Base-by-base conservation (phyloP, 2,113 vertebrate species). In the Paraplagusia blochii region DNA sequence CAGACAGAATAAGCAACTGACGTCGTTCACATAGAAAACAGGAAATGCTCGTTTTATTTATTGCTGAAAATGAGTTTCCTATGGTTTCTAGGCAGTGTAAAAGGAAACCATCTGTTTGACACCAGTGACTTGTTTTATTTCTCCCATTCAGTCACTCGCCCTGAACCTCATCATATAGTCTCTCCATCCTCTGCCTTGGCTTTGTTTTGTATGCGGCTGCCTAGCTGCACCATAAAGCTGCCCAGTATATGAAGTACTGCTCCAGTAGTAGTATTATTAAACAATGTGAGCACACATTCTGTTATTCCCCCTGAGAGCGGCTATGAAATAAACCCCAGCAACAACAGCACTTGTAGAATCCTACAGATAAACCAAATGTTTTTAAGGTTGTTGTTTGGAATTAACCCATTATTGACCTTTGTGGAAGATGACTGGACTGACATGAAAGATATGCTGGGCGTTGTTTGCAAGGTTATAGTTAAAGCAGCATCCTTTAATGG, bases 51-150 rank as follows among this genome's bases (percentile, higher is more conserved):
- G n/a, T n/a, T n/a, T n/a, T 4, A 29, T 29, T 29, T 29, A 29
- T 29, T 29, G 22, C 22, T 29, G 22, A 4, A 29, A 29, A 2
- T 6, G 2, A 29, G 22, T 2, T 6, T 29, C 22, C 22, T 29
- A 29, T 29, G 22, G 22, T 29, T 29, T 29, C 22, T 29, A 29
- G 22, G 22, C 22, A 29, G 22, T 29, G 6, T 2, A n/a, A 6
- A 29, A 29, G 22, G 22, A 29, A 29, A 29, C 22, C 22, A 6
- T 29, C 22, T 29, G 22, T 48, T 11, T 48, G 11, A 42, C 40
- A 14, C 15, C 45, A 47, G 9, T 53, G 48, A 62, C 16, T 22
- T 53, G 14, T 57, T 70, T 79, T 68, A 79, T 63, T 63, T 66
- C 58, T 55, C 53, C 47, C 8, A 17, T 58, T 67, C 39, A 63